Evolutionary conservation across 2,888 invertebrate species (phyloP).

Genomic region (Zhengitettix transpicula): DNA sequence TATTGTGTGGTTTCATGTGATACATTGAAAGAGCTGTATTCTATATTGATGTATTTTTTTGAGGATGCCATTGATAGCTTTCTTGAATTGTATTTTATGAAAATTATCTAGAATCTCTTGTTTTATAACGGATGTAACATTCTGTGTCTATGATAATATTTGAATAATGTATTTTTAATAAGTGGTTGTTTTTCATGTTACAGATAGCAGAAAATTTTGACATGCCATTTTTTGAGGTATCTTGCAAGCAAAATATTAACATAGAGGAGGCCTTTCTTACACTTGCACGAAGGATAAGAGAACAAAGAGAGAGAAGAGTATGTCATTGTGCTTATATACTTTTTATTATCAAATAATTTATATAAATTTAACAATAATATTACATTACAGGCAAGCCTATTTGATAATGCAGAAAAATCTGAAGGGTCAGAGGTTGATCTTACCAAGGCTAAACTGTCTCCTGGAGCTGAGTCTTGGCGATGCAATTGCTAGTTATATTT

Average conservation of each 20-base stretch:
- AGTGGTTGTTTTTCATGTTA: not conserved
- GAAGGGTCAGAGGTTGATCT: slow-evolving; percentile 11
- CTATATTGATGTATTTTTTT: no score
- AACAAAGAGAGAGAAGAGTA: slow-evolving; percentile 60
- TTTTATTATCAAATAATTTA: not conserved
- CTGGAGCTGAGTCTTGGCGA: slow-evolving; percentile 7
- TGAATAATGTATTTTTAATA: no score
- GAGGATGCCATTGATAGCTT: no score
- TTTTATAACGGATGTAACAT: no score
- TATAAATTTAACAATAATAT: not conserved
- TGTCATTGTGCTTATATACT: slow-evolving; percentile 14
- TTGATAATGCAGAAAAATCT: slow-evolving; percentile 10
- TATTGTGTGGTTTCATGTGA: no score
- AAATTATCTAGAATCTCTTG: no score
- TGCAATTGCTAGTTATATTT: not conserved
- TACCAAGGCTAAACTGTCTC: slow-evolving; percentile 4
- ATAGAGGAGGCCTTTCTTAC: slow-evolving; percentile 70
- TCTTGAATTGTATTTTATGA: no score
- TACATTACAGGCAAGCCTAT: slow-evolving; percentile 11
- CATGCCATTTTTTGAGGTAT: slow-evolving; percentile 77
- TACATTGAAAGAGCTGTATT: no score
- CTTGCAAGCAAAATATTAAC: slow-evolving; percentile 72
- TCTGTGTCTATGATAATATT: no score
- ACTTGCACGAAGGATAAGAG: slow-evolving; percentile 64
- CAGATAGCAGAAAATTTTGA: slow-evolving; percentile 76